A percentile compares a stretch with the other conserved stretches of the same genome.
Evolutionary conservation across 2,797 vertebrate genomes (phyloP).

Genomic region (Channa striata): DNA sequence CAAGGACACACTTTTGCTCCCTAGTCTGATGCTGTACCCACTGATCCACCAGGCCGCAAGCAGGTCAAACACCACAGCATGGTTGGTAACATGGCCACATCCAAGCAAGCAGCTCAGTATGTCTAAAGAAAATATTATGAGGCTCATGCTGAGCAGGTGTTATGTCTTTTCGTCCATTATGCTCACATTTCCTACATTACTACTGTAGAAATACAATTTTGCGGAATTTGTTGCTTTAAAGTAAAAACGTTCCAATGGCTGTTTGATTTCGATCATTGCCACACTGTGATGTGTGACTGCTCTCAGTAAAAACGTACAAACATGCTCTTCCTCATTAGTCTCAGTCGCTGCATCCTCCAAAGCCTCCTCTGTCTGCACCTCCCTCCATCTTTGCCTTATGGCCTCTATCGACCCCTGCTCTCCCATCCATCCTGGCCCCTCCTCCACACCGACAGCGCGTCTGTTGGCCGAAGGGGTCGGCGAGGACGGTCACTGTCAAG

Average conservation of each 20-base stretch:
- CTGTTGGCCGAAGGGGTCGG: constrained; percentile 59
- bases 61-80: no score
- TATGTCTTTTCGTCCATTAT: no score
- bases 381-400: constrained; percentile 60
- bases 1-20: no score
- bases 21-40: no score
- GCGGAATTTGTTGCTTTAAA: no score
- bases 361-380: constrained; percentile 35
- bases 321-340: background rate
- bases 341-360: constrained; percentile 20
- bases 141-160: no score
- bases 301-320: background rate
- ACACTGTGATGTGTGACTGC: background rate
- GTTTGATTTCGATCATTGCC: background rate
- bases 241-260: background rate
- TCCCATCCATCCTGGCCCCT: constrained; percentile 59
- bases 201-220: no score
- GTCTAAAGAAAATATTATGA: no score
- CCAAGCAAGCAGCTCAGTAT: no score
- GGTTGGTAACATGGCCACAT: no score
- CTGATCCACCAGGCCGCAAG: no score
- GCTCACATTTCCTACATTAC: no score
- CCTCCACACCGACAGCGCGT: constrained; percentile 59
- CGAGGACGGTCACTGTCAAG: constrained; percentile 64
- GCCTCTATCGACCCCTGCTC: constrained; percentile 56